Conservation (phyloP, 2,113 vertebrate genomes). For the Scalopus aquaticus region DNA sequence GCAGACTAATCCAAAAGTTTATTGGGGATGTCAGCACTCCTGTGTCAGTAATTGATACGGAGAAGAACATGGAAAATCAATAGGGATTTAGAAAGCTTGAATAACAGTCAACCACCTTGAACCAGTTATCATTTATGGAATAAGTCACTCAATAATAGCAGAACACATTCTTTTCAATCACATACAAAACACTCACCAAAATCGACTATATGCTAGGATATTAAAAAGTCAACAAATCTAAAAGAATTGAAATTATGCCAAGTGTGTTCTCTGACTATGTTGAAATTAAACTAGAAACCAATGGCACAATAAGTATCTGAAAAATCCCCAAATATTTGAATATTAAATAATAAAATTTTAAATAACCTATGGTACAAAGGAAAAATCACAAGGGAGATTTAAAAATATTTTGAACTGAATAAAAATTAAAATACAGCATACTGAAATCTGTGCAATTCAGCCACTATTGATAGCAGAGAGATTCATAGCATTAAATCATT, state of each 20-base stretch:
- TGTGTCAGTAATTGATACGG: not conserved
- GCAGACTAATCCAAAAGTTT: not conserved
- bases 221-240: not conserved
- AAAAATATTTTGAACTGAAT: no score
- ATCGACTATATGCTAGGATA: not conserved
- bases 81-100: not conserved
- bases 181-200: not conserved
- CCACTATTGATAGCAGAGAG: not conserved
- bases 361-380: no score
- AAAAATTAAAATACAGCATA: not conserved
- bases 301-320: no score
- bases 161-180: no score
- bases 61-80: not conserved
- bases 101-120: not conserved
- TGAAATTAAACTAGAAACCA: not conserved
- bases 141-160: not conserved
- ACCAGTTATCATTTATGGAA: not conserved
- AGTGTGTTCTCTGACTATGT: not conserved
- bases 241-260: no score
- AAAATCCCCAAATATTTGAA: no score
- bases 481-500: not conserved
- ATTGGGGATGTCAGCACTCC: not conserved
- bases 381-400: no score
- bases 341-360: no score
- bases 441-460: no score